phyloP scores from a whole-genome alignment of 2,888 invertebrate species.

The Drosophila siamana region DNA sequence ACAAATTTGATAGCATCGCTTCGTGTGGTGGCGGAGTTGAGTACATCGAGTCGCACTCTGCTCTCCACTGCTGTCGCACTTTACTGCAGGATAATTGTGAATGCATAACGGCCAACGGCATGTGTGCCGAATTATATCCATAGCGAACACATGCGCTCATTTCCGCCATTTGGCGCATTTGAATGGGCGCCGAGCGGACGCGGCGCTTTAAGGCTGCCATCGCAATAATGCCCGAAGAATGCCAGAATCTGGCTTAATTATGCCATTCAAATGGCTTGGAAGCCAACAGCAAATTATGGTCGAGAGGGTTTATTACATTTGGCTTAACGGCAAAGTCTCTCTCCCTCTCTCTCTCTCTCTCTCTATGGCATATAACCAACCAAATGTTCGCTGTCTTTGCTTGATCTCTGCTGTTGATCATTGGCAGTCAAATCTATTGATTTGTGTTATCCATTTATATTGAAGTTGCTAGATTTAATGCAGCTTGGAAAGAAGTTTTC shows the following conservation, averaged over 20 bases:
- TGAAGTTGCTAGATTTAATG: too few relatives aligned
- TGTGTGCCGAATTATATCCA: background rate
- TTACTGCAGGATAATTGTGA: background rate
- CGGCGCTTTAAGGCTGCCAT: background rate
- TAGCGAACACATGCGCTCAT: background rate
- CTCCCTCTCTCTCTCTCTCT: too few relatives aligned
- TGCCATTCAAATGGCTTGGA: background rate
- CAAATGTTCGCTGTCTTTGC: too few relatives aligned
- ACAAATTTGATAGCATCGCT: constrained; percentile 27
- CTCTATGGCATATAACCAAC: too few relatives aligned
- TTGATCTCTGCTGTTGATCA: too few relatives aligned
- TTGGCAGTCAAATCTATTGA: too few relatives aligned
- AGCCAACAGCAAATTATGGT: background rate
- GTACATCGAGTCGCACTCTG: background rate
- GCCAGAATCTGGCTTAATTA: background rate
- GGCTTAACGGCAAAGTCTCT: too few relatives aligned
- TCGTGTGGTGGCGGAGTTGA: background rate
- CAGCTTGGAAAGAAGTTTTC: too few relatives aligned
- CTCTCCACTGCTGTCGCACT: too few relatives aligned
- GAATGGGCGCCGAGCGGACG: background rate
- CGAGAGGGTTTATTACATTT: background rate
- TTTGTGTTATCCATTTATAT: too few relatives aligned
- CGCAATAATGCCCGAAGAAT: background rate
- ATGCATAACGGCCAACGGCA: background rate
- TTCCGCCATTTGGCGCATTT: background rate